Evolutionary conservation across 2,888 invertebrate genomes (phyloP).

Genomic region (Trichopoda pennipes): DNA sequence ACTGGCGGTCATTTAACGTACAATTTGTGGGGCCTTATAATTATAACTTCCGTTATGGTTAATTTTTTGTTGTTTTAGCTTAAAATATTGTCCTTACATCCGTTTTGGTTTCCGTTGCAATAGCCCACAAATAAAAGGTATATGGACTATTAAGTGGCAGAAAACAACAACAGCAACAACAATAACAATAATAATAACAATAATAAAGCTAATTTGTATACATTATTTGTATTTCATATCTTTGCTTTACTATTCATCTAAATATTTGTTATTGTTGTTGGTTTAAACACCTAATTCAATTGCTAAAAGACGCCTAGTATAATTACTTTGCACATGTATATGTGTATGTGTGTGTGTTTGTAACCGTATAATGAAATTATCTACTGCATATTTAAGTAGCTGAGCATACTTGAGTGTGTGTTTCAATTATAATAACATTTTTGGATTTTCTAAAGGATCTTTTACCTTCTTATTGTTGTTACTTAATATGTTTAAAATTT

Average conservation of each 20-base stretch:
- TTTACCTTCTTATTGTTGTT: slow-evolving; percentile 12
- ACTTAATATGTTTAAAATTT: slow-evolving; percentile 13
- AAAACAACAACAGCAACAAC: background rate
- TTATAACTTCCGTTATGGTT: slow-evolving; percentile 77
- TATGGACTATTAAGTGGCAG: slow-evolving; percentile 33
- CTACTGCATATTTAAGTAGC: background rate
- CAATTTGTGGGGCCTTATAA: slow-evolving; percentile 71
- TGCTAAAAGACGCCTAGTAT: slow-evolving; percentile 25
- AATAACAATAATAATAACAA: slow-evolving; percentile 44
- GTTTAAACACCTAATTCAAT: slow-evolving; percentile 57
- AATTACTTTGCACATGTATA: background rate
- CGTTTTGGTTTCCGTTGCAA: slow-evolving; percentile 65
- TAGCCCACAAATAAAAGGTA: slow-evolving; percentile 58
- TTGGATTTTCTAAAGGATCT: slow-evolving; percentile 36
- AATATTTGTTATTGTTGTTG: slow-evolving; percentile 32
- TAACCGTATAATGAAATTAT: background rate
- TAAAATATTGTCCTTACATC: slow-evolving; percentile 63
- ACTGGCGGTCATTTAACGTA: slow-evolving; percentile 70
- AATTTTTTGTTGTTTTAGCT: slow-evolving; percentile 50
- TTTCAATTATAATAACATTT: slow-evolving; percentile 29
- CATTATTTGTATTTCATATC: slow-evolving; percentile 16
- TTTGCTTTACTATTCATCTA: background rate
- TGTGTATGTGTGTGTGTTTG: background rate
- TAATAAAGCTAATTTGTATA: slow-evolving; percentile 33
- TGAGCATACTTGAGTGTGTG: background rate